Conservation (phyloP, 1,140 invertebrate species). For the Kradibia gibbosae region DNA sequence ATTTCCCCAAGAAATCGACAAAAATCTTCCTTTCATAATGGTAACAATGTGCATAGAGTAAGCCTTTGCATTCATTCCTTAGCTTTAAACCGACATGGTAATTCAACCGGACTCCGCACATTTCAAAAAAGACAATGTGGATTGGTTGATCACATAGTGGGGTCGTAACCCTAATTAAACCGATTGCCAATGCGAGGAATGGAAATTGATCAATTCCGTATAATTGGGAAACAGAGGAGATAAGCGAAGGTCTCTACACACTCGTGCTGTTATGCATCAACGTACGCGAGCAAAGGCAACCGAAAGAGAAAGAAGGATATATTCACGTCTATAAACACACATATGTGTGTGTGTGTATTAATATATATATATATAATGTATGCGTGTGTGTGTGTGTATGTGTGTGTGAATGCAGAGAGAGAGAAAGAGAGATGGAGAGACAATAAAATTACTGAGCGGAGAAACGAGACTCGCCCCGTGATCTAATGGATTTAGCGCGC, state of each 20-base stretch:
- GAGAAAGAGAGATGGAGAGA: neutral
- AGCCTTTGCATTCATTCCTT: neutral
- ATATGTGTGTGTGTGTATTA: too few relatives aligned
- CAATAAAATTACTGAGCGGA: conserved; percentile 41
- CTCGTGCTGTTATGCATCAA: neutral
- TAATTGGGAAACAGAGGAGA: conserved; percentile 43
- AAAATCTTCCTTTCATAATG: neutral
- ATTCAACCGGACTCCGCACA: neutral
- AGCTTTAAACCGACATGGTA: neutral
- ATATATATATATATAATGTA: too few relatives aligned
- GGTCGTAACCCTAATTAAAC: conserved; percentile 6
- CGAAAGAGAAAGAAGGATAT: neutral
- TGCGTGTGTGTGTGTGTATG: neutral
- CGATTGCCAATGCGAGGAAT: neutral
- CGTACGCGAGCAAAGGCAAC: neutral
- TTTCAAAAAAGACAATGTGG: neutral
- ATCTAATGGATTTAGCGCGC: neutral
- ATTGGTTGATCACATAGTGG: neutral
- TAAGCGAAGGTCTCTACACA: conserved; percentile 41
- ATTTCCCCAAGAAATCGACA: too few relatives aligned
- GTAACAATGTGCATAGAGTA: neutral
- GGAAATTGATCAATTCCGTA: conserved; percentile 42
- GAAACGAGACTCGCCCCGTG: neutral
- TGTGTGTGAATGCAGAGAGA: neutral
- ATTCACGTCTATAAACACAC: too few relatives aligned